Evolutionary conservation across 2,797 vertebrate genomes (phyloP), one percentile per base, ranked within the genome.

Genomic region (Sebastes oblongus): DNA sequence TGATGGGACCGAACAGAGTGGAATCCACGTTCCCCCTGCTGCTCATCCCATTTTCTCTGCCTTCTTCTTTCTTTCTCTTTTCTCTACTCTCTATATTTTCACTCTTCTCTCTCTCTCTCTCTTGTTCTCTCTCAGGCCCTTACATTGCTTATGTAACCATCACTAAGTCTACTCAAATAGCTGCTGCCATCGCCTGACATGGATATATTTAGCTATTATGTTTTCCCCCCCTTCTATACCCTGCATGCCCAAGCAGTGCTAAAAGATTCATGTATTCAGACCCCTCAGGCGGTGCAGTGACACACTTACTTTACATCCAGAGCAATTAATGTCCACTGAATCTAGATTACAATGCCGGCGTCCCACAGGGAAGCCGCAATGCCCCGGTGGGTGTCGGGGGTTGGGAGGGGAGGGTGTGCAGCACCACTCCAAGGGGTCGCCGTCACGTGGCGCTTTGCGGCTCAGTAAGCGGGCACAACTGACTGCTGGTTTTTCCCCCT

Each of bases 301-400:
- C 96, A 97, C 96, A 97, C 95, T 97, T 98, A 96, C 96, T 97
- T 94, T 96, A 96, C 94, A 95, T 97, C 95, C 96, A 96, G 95
- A 96, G 96, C 96, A 96, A 97, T 98, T 97, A 97, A 95, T 94
- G 95, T 94, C 96, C 96, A 94, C 94, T 94, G 95, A 97, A 96
- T 95, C 95, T 95, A 96, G 96, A 96, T 96, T 93, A 93, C 95
- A 93, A 90, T 86, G 88, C 78, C 75, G 87, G 88, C 82, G 84
- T 95, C 92, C 95, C 77, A 85, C 54, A 92, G 83, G 93, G 93
- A 91, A 64, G 82, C 88, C 6, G 74, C 75, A 80, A 56, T 78
- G 73, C 88, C 83, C 86, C 11, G 60, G 66, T 86, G 84, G 78
- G 66, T 62, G 75, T 70, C 3, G 11, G 52, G 55, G 66, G 30